Conservation (phyloP, 2,888 invertebrate species). For the Deladenus siricidicola region DNA sequence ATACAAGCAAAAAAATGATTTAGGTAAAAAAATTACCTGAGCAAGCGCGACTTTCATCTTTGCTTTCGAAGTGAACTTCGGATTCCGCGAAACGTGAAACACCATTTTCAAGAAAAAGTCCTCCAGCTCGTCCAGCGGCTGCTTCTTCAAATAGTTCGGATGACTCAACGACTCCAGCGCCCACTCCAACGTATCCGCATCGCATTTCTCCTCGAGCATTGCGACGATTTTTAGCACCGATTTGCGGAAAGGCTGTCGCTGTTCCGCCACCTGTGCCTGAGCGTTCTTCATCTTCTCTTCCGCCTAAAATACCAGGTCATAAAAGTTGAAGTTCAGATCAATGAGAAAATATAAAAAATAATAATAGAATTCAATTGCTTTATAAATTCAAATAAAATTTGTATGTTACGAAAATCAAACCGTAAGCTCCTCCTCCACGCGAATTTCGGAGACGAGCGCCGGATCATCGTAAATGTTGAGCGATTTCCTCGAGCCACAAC, state of each 20-base stretch:
- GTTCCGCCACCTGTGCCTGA: slow-evolving; percentile 8
- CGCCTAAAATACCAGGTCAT: slow-evolving; percentile 6
- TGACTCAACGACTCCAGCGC: slow-evolving; percentile 20
- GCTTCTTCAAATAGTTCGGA: slow-evolving; percentile 17
- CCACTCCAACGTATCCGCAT: slow-evolving; percentile 21
- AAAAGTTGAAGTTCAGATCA: neutral
- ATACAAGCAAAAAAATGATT: no score
- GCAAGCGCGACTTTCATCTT: slow-evolving; percentile 13
- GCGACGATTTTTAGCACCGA: slow-evolving; percentile 2
- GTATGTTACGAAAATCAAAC: no score
- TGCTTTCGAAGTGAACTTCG: neutral
- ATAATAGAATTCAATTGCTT: no score
- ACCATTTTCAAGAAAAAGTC: slow-evolving; percentile 16
- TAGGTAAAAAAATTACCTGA: slow-evolving; percentile 15
- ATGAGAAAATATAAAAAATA: no score
- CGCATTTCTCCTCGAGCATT: slow-evolving; percentile 12
- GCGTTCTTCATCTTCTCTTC: slow-evolving; percentile 17
- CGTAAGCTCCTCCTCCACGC: no score
- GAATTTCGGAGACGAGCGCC: no score
- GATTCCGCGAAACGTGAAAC: slow-evolving; percentile 2
- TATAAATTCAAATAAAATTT: no score
- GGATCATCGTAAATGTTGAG: no score
- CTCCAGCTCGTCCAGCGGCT: slow-evolving; percentile 21
- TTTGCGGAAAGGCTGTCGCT: slow-evolving; percentile 14
- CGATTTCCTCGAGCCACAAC: no score